Evolutionary conservation across 2,888 invertebrate genomes (phyloP), one percentile per base, ranked within the genome.

Genomic region (Alitta virens): DNA sequence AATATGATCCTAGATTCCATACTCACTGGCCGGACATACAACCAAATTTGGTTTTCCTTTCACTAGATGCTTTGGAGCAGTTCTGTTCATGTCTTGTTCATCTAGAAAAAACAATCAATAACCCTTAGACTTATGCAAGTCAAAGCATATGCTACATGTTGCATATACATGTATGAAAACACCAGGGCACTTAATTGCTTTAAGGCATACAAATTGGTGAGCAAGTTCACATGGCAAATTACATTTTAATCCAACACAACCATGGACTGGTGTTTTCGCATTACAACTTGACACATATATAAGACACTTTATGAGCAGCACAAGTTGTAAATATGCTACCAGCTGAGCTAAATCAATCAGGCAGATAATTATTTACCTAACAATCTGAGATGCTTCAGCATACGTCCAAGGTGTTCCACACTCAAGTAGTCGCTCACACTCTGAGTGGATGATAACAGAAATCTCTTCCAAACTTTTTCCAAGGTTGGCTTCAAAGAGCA

Each of bases 341-440:
- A n/a, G n/a, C n/a, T n/a, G n/a, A n/a, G n/a, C n/a, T n/a, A n/a
- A n/a, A n/a, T n/a, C n/a, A n/a, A n/a, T n/a, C n/a, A n/a, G n/a
- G n/a, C n/a, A 23, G n/a, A 58, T 58, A 1, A 38, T 5, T 5
- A 24, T 18, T 42, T 1, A 71, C 71, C 63, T 59, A 55, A 50
- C 40, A 46, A 14, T 14, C 72, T 67, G 14, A 75, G 69, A 24
- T 68, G 58, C 24, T 63, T 64, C 21, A 77, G 68, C 7, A 75
- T 72, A 18, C 71, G 59, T 9, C 75, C 76, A 38, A 77, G 71
- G 62, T 76, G 75, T 61, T 75, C 70, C 18, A 75, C 65, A 65
- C 75, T 74, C 9, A 75, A 66, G 60, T 72, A 74, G 38, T 75
- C 74, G 1, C 66, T 46, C 18, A 73, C 69, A 64, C 73, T 75